Base-by-base conservation (phyloP, 2,113 vertebrate species). In the Oncorhynchus tshawytscha region DNA sequence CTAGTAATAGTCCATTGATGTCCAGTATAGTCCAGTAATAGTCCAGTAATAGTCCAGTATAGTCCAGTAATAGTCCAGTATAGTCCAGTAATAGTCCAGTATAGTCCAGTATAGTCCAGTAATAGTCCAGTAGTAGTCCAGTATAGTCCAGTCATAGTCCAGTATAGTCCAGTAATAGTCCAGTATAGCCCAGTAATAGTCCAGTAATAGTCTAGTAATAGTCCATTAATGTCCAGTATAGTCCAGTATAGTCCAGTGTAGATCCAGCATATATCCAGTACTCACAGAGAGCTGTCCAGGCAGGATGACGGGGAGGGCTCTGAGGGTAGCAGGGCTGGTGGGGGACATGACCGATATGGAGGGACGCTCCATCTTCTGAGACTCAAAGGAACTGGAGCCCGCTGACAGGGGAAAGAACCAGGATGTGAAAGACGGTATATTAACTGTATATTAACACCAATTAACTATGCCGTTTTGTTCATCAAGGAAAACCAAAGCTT, bases 341-440 rank as follows among this genome's bases (percentile, higher is more conserved):
- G 98, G 98, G 83, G 98, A 99, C 94, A 98, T 99, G 84, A 99
- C 96, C 69, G 98, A 99, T 92, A 99, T 99, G n/a, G 96, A 98
- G 74, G 97, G 98, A 68, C 96, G 95, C 70, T 99, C 97, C 96
- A 98, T 97, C 91, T 98, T 99, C 90, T 97, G 98, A 73, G 97
- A 99, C 93, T 99, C 98, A 91, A 99, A 99, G 78, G 98, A 99
- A 92, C 98, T 99, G 59, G 97, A 99, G 91, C 98, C 98, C 90
- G 92, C 91, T 94, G 80, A 88, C 83, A 27, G 31, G 85, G 16
- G 20, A 69, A 66, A 80, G 29, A 72, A 73, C 12, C 75, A 72
- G 76, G 25, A 71, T 34, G 71, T 72, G 48, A 22, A 18, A 31
- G 51, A 54, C 8, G 25, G 25, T 27, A 27, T 57, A 57, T 25